Conservation (phyloP, 2,888 invertebrate species). For the Patella caerulea region DNA sequence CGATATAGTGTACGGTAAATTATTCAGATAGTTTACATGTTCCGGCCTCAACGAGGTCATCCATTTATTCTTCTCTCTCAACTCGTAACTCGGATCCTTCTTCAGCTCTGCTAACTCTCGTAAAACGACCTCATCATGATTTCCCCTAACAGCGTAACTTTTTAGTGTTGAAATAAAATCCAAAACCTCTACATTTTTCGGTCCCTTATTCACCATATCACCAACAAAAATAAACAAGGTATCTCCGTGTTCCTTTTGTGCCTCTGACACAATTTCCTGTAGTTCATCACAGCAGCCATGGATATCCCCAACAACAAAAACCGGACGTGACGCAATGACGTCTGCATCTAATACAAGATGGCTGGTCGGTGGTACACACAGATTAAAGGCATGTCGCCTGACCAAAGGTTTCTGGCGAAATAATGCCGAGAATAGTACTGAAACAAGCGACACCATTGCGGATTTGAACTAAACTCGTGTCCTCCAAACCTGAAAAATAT, state of each 20-base stretch:
- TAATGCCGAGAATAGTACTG: slow-evolving; percentile 8
- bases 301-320: slow-evolving; percentile 70
- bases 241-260: slow-evolving; percentile 36
- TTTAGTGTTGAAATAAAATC: slow-evolving; percentile 41
- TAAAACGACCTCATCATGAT: slow-evolving; percentile 67
- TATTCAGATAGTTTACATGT: slow-evolving; percentile 61
- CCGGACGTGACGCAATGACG: slow-evolving; percentile 48
- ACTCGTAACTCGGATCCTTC: slow-evolving; percentile 33
- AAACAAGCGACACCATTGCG: slow-evolving; percentile 14
- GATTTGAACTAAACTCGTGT: too few species aligned
- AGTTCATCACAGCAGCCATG: slow-evolving; percentile 71
- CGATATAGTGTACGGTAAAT: slow-evolving; percentile 68
- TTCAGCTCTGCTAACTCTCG: slow-evolving; percentile 44
- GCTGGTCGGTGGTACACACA: slow-evolving; percentile 35
- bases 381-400: slow-evolving; percentile 34
- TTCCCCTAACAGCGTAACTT: slow-evolving; percentile 63
- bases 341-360: slow-evolving; percentile 42
- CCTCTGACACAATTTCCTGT: slow-evolving; percentile 51
- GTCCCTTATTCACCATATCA: slow-evolving; percentile 71
- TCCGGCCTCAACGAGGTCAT: slow-evolving; percentile 53
- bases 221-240: slow-evolving; percentile 64
- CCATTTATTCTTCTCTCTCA: slow-evolving; percentile 60
- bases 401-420: not conserved
- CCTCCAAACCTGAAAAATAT: too few species aligned
- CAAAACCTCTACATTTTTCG: slow-evolving; percentile 62